Evolutionary conservation across 2,797 vertebrate species (phyloP).

Genomic region (Glossophaga mutica): DNA sequence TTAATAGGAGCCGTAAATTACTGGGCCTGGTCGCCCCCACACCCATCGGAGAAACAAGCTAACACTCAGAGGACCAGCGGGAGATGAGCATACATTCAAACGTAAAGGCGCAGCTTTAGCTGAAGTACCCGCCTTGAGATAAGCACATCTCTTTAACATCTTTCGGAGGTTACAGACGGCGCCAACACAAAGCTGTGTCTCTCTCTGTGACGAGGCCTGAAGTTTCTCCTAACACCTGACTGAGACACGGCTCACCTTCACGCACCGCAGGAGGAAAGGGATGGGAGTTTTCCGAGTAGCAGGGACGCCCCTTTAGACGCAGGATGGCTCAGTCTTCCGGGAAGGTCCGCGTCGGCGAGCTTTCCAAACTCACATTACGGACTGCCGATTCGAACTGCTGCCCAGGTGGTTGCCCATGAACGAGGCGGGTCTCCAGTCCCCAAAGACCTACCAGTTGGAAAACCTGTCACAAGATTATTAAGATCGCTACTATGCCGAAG

Average conservation of each 20-base stretch:
- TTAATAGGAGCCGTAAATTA: slow-evolving; percentile 81
- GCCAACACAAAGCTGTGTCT: neutral
- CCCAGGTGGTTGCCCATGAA: neutral
- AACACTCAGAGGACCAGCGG: slow-evolving; percentile 25
- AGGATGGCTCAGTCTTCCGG: neutral
- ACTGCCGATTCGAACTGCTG: neutral
- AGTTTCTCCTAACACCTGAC: neutral
- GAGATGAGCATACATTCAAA: neutral
- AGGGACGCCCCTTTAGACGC: neutral
- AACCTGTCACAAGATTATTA: neutral
- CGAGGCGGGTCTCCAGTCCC: neutral
- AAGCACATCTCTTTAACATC: neutral
- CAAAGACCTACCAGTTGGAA: neutral
- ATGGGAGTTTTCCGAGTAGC: neutral
- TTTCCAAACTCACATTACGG: neutral
- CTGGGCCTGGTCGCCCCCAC: slow-evolving; percentile 20
- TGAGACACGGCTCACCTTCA: neutral
- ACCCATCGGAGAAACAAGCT: slow-evolving; percentile 42
- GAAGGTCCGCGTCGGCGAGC: neutral
- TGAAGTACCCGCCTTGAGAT: neutral
- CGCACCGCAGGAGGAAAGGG: fast-evolving
- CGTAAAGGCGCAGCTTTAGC: neutral
- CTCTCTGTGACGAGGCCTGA: neutral
- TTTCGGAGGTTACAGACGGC: neutral
- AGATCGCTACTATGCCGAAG: neutral